Evolutionary conservation across 2,113 vertebrate genomes (phyloP), one percentile per base, ranked within the genome.

Genomic region (Antennarius striatus): DNA sequence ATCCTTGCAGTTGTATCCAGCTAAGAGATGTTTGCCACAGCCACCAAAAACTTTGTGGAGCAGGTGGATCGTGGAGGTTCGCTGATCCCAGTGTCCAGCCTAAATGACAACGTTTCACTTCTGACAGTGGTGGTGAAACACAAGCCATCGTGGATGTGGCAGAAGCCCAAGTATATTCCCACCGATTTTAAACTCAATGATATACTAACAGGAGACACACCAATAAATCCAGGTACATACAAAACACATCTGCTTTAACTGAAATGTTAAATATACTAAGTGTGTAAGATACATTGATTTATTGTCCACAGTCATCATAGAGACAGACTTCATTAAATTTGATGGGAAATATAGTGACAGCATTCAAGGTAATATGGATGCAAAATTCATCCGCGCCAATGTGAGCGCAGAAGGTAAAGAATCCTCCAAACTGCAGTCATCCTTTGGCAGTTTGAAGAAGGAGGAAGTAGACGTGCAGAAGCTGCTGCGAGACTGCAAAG

Each of bases 401-500:
- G 7, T 96, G 56, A 94, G 66, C 10, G 0, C 93, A 10, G 79
- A 86, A 8, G 93, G 92, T 13, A 93, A 86, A 67, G 91, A 93
- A 22, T 84, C 86, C 0, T 90, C 93, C 77, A 93, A 94, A 87
- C 94, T 95, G 1, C 87, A 93, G 65, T 96, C 93, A 2, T 94
- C 93, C 0, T 99, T 99, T 75, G 97, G 96, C 50, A 91, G 86
- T 60, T 85, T 99, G 69, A 94, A 91, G 83, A 99, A 98, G 83
- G 94, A 96, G 76, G 96, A 98, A 77, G 60, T 95, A 68, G 94
- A 96, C 54, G 72, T 98, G 71, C 93, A 94, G 80, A 93, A 93
- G 72, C 89, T 99, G 52, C 91, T 98, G 63, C 81, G 75, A 66
- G 91, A 93, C 0, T 82, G 89, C 6, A 90, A 86, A 56, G 84